These are phyloP conservation scores for Natrix natrix DNA, from an alignment of 2,797 vertebrate genomes.

Conservation along the genomic window DNA sequence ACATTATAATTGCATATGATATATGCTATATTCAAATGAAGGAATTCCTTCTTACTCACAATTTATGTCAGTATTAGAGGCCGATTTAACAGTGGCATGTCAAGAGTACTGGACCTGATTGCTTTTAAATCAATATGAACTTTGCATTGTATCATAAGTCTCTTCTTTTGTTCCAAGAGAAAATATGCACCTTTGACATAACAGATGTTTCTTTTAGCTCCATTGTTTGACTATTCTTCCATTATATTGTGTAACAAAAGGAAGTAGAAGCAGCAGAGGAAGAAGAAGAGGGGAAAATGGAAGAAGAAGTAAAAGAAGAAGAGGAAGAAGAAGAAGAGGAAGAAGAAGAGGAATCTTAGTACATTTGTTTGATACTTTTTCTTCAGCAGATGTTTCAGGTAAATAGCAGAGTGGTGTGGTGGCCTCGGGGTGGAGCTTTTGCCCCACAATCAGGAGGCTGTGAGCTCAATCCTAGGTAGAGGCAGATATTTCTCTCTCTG, in stretches of 20 bases:
- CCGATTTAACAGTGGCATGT: background rate
- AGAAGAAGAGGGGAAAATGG: background rate
- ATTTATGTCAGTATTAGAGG: background rate
- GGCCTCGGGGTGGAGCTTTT: too few relatives aligned
- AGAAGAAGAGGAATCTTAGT: slow-evolving; percentile 65
- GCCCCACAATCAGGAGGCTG: too few relatives aligned
- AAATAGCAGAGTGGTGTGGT: too few relatives aligned
- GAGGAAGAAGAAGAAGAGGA: slow-evolving; percentile 2
- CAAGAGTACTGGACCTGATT: background rate
- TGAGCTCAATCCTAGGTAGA: too few relatives aligned
- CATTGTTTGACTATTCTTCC: background rate
- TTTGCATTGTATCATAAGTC: background rate
- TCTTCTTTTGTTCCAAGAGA: background rate
- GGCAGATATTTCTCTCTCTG: too few relatives aligned
- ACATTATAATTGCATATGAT: slow-evolving; percentile 1
- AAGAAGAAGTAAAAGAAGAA: slow-evolving; percentile 18
- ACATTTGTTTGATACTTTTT: slow-evolving; percentile 22
- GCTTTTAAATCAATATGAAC: background rate
- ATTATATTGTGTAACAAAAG: slow-evolving; percentile 27
- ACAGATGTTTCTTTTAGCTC: slow-evolving; percentile 3
- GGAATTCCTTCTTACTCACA: background rate
- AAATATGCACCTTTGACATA: background rate
- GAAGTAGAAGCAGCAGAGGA: slow-evolving; percentile 11
- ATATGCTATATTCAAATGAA: background rate
- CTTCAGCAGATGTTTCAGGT: slow-evolving; percentile 66